Base-by-base conservation (phyloP, 2,797 vertebrate genomes). In the Paguma larvata region DNA sequence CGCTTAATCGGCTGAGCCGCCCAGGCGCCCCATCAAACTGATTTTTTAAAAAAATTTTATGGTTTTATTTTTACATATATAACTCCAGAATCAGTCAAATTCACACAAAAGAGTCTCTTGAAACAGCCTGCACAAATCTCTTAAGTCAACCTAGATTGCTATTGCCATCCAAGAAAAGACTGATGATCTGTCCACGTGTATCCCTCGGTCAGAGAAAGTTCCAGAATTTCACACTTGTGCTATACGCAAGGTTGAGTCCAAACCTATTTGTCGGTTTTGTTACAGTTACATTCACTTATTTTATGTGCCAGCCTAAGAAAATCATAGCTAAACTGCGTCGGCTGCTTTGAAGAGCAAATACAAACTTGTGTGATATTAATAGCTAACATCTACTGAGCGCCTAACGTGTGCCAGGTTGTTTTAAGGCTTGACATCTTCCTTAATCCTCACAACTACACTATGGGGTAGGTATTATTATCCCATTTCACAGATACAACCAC, bases 231-330 rank as follows among this genome's bases (percentile, higher is more conserved):
- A 41, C 15, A 78, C 82, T 70, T 88, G 41, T 21, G 13, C 14
- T 72, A 48, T 30, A 68, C 94, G 44, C 9, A 41, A 85, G 1
- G 6, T 13, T 70, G 18, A 89, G 51, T 73, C 41, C 18, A 62
- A 67, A 63, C 16, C 32, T 63, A 27, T 68, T 84, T 65, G 38
- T 53, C 90, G 59, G 72, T 59, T 85, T 89, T 93, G 44, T 83
- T 70, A 38, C 59, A 62, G 88, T 92, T 82, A 56, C 21, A 34
- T 84, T 72, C 38, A 21, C 30, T 89, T 46, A 89, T 75, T 70
- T 89, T 84, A 73, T 30, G 25, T 78, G 73, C 18, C 27, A 88
- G 34, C 38, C 21, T 82, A 89, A 65, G 67, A 91, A 98, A 90
- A 84, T 77, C 65, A 65, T 8, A 79, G 32, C 41, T 63, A 59